A percentile compares a stretch with the other conserved stretches of the same genome.
Evolutionary conservation across 2,797 vertebrate genomes (phyloP).

Genomic region (Eulemur albifrons): DNA sequence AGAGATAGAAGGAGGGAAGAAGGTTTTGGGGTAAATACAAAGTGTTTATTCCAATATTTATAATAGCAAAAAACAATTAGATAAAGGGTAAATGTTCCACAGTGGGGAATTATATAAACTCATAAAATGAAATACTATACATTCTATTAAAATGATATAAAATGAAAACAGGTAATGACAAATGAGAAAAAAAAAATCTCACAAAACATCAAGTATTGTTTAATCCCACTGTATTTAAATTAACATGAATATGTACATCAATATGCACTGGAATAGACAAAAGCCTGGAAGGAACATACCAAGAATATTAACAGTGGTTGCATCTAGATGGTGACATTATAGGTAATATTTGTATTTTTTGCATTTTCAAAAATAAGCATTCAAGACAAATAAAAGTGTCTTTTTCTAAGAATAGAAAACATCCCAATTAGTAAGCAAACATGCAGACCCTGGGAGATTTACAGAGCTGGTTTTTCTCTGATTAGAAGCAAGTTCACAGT

Average conservation of each 20-base stretch:
- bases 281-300: neutral
- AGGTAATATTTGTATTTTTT: neutral
- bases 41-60: neutral
- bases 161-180: constrained; percentile 2
- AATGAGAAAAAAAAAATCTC: neutral
- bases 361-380: constrained; percentile 6
- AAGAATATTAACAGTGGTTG: neutral
- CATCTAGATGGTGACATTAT: neutral
- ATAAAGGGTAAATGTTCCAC: neutral
- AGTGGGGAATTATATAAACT: neutral
- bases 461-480: neutral
- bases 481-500: neutral
- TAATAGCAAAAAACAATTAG: neutral
- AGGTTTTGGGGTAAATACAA: neutral
- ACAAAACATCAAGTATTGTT: neutral
- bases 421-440: neutral
- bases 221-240: neutral
- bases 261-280: neutral
- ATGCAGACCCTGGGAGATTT: neutral
- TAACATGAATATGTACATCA: neutral
- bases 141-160: constrained; percentile 8
- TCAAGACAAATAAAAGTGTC: neutral
- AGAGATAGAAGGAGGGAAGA: neutral
- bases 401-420: constrained; percentile 7
- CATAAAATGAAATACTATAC: neutral